Conservation (phyloP, 2,888 invertebrate species). For the Dryadula phaetusa region DNA sequence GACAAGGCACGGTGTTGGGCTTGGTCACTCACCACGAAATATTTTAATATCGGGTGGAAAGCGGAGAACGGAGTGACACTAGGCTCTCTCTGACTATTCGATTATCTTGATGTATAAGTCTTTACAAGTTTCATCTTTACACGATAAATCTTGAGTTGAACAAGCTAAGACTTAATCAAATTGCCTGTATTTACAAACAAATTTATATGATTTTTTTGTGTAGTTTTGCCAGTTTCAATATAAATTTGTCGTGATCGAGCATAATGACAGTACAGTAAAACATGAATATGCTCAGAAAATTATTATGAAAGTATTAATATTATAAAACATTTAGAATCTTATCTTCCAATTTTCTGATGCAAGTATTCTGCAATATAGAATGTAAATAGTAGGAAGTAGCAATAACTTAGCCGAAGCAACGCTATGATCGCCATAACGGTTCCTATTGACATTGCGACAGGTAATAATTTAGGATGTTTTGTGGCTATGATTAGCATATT, state of each 20-base stretch:
- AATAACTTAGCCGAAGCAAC: constrained; percentile 52
- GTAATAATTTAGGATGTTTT: background rate
- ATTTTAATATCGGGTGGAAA: no score
- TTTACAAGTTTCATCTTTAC: no score
- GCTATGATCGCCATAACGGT: constrained; percentile 13
- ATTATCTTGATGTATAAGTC: no score
- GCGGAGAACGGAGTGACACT: no score
- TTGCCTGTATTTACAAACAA: background rate
- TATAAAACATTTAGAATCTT: constrained; percentile 36
- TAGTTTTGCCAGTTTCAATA: background rate
- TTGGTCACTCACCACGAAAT: no score
- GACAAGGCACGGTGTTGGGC: no score
- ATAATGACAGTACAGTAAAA: background rate
- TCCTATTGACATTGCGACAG: background rate
- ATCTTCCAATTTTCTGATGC: constrained; percentile 42
- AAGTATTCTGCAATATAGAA: constrained; percentile 48
- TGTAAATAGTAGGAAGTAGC: constrained; percentile 59
- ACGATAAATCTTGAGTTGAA: no score
- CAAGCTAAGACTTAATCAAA: no score
- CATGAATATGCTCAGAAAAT: background rate
- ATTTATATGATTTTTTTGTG: background rate
- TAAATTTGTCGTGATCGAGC: constrained; percentile 1
- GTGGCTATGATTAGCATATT: no score
- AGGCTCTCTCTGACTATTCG: no score
- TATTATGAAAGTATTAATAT: constrained; percentile 20